Conservation (phyloP, 2,113 vertebrate genomes). For the Euleptes europaea region DNA sequence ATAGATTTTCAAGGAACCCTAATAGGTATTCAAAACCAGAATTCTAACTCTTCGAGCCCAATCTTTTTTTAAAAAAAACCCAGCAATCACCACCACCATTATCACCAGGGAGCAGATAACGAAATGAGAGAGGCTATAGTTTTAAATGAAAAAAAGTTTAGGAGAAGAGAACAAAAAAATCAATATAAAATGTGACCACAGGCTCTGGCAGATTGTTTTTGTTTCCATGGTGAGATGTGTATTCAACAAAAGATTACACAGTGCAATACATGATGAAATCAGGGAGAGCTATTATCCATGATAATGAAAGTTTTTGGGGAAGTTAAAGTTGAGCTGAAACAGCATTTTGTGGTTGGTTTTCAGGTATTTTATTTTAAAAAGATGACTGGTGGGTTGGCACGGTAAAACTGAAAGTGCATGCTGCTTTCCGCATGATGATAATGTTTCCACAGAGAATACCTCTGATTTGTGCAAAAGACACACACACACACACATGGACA, state of each 20-base stretch:
- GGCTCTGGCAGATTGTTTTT: neutral
- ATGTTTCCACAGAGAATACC: neutral
- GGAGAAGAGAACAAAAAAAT: neutral
- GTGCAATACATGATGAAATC: neutral
- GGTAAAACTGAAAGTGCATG: neutral
- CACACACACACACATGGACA: too few relatives aligned
- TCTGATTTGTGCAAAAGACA: neutral
- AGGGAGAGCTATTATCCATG: neutral
- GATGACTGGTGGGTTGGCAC: neutral
- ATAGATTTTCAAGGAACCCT: neutral
- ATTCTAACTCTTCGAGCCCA: too few relatives aligned
- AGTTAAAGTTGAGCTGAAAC: neutral
- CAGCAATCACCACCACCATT: neutral
- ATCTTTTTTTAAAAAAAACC: neutral
- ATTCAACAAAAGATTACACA: constrained; percentile 13
- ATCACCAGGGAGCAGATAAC: neutral
- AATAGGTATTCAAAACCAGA: neutral
- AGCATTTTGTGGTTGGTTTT: neutral
- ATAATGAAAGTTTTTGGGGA: constrained; percentile 5
- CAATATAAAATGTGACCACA: constrained; percentile 4
- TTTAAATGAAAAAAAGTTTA: neutral
- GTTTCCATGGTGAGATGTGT: constrained; percentile 20
- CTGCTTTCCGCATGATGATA: neutral
- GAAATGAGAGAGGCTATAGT: neutral
- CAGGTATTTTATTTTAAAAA: neutral